A percentile compares a stretch with the other conserved stretches of the same genome.
These are phyloP conservation scores for Sebastes fasciatus DNA, from an alignment of 2,113 vertebrate species.

Conservation along the genomic window DNA sequence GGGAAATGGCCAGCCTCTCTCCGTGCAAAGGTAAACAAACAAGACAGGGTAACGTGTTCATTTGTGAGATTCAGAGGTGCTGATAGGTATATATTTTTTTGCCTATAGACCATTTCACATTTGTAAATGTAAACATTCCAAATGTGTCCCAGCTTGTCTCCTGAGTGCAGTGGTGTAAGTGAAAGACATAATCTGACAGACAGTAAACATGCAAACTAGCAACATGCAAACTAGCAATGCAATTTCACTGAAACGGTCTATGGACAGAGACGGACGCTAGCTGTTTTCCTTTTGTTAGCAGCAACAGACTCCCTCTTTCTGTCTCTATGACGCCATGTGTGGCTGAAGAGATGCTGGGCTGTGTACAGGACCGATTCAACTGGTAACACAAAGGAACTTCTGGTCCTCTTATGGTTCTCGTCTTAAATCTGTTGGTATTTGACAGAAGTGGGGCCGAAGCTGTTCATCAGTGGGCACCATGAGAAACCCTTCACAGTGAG, in stretches of 20 bases:
- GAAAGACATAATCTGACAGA: too few relatives aligned
- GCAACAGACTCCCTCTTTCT: not conserved
- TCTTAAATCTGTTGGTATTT: slow-evolving; percentile 21
- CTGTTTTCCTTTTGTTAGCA: too few relatives aligned
- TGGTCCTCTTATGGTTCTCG: not conserved
- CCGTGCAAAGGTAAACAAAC: not conserved
- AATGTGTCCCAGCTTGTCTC: too few relatives aligned
- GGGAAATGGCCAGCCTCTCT: not conserved
- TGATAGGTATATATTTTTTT: not conserved
- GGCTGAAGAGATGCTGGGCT: slow-evolving; percentile 50
- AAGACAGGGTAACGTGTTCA: not conserved
- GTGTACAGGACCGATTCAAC: not conserved
- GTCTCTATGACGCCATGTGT: slow-evolving; percentile 57
- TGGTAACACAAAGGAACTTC: not conserved
- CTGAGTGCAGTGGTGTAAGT: too few relatives aligned
- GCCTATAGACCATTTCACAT: too few relatives aligned
- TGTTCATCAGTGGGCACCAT: slow-evolving; percentile 2
- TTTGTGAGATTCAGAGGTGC: not conserved
- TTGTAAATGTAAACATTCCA: too few relatives aligned
- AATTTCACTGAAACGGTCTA: too few relatives aligned
- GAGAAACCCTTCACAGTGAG: slow-evolving; percentile 14
- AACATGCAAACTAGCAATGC: too few relatives aligned
- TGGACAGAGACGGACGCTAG: too few relatives aligned
- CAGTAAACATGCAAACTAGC: too few relatives aligned
- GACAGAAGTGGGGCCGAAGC: slow-evolving; percentile 29